Base-by-base conservation (phyloP, 2,113 vertebrate genomes). In the Megalops atlanticus region DNA sequence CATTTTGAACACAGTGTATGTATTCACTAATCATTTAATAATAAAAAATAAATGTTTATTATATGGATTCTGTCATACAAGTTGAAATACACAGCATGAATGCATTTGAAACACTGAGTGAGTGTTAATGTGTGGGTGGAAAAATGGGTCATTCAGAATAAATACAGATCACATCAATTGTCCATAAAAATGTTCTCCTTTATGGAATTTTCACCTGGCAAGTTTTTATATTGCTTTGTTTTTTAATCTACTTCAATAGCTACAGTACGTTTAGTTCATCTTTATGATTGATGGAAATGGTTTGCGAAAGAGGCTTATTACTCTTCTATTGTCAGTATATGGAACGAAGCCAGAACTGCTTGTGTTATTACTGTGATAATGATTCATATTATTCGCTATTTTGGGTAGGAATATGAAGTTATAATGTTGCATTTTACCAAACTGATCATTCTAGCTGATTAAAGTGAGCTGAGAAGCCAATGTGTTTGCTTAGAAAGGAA, bases 1-100 rank as follows among this genome's bases (percentile, higher is more conserved):
- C 58, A 72, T 77, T 82, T 77, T 69, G 58, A 52, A 16, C 45
- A 78, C 75, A 47, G 45, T 79, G 54, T 45, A 58, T 72, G 49
- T 78, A 78, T 78, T 74, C 21, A 41, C 47, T 73, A 54, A 72
- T 24, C n/a, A 54, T 77, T n/a, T 82, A 82, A 70, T 82, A 78
- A 82, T 77, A 64, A 76, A 81, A 45, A 12, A 47, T 58, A 24
- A 78, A 40, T 78, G 52, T 78, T 68, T 78, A 15, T 68, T 78
- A 64, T 38, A 18, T 78, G 35, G 2, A 58, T 38, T 38, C 36
- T 68, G 77, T 78, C 24, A 27, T 78, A 36, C 52, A n/a, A 35
- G 54, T 64, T 78, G 15, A 64, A n/a, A n/a, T 40, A 27, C n/a
- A 36, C 11, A 40, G 75, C 21, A 27, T 38, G 45, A 4, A 21